A percentile compares a stretch with the other conserved stretches of the same genome.
Evolutionary conservation across 2,113 vertebrate genomes (phyloP).

Genomic region (Ancistrus triradiatus): DNA sequence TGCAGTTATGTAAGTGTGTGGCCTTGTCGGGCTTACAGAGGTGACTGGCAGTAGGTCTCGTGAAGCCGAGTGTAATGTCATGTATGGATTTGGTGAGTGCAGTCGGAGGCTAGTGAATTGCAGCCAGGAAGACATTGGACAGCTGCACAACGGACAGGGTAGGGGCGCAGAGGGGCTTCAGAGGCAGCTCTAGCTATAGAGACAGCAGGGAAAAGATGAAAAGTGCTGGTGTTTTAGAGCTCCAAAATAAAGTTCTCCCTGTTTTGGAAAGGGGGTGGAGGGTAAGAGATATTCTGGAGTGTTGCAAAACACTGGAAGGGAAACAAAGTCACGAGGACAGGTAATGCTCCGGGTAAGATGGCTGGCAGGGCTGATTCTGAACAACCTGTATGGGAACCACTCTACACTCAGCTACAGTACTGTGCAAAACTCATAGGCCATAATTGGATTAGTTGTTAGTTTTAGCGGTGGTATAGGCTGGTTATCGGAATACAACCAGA

Average conservation of each 20-base stretch:
- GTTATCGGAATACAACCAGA: no score
- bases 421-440: no score
- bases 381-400: conserved; percentile 27
- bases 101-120: conserved; percentile 44
- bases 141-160: conserved; percentile 58
- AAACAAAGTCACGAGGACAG: no score
- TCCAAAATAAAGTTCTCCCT: no score
- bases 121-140: conserved; percentile 46
- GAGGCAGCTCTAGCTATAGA: background rate
- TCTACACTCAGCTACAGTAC: no score
- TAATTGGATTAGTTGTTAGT: no score
- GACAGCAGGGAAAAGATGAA: no score
- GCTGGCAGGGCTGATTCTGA: conserved; percentile 45
- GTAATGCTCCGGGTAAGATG: conserved; percentile 38
- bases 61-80: conserved; percentile 46
- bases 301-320: no score
- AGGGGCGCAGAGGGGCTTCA: conserved; percentile 30
- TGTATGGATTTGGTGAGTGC: conserved; percentile 15
- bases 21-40: conserved; percentile 3
- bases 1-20: conserved; percentile 45
- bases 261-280: no score
- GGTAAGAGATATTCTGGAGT: no score
- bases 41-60: conserved; percentile 44
- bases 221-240: no score
- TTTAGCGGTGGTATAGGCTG: no score